Evolutionary conservation across 2,888 invertebrate species (phyloP), one percentile per base, ranked within the genome.

Genomic region (Trissolcus japonicus): DNA sequence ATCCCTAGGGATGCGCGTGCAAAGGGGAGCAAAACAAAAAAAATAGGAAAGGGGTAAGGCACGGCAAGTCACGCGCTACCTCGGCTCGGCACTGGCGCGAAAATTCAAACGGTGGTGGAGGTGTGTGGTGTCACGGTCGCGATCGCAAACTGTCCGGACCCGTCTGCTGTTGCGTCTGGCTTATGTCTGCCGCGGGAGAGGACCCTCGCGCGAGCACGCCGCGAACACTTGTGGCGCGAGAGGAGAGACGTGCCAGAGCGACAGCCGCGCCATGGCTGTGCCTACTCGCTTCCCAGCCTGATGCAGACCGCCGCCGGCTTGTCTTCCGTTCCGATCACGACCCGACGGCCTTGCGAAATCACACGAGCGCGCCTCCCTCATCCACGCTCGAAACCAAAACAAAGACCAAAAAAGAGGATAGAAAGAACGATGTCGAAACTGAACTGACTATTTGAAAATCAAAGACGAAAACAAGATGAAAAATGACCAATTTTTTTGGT

Each of bases 141-240:
- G 67, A 54, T 25, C 25, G 17, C 17, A 19, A 11, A 41, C 56
- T 56, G 40, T 41, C 17, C 61, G 69, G 21, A 55, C 55, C 25
- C 73, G 61, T 61, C 60, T 40, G 67, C 65, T 21, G 56, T 71
- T 72, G 67, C 73, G 74, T 78, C 76, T 68, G 74, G 73, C 65
- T 57, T 50, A 13, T 50, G 55, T 69, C 66, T 73, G 63, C 66
- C 67, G 53, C 67, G 60, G 78, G 75, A 71, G 75, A 68, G 73
- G 76, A 73, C 79, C 80, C 83, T 84, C 82, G 83, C 85, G 84
- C 84, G 81, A 81, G 79, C 83, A 83, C 84, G 83, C 83, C 85
- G 83, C 85, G 85, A 84, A 84, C 85, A 86, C 85, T 86, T 85
- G 85, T 86, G 85, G 85, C 84, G 79, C 82, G 79, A 74, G 67